phyloP scores from a whole-genome alignment of 2,113 vertebrate genomes.

The Poeciliopsis prolifica region DNA sequence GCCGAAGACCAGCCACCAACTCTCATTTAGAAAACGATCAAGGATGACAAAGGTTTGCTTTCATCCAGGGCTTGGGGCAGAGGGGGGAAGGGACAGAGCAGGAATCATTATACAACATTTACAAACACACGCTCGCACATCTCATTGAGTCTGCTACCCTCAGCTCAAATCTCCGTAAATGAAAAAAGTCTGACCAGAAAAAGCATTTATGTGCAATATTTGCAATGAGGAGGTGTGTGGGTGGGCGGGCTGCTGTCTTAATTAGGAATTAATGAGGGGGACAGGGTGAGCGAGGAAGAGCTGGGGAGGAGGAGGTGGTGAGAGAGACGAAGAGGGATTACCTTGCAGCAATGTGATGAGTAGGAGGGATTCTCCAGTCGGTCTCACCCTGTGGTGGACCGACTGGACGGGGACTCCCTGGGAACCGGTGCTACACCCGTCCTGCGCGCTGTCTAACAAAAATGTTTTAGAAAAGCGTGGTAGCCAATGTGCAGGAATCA shows the following conservation, averaged over 20 bases:
- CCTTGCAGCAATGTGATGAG: conserved; percentile 52
- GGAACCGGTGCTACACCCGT: conserved; percentile 56
- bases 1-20: conserved; percentile 57
- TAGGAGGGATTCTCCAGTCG: conserved; percentile 65
- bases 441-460: neutral
- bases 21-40: conserved; percentile 73
- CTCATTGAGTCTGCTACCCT: conserved; percentile 65
- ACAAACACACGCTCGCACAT: conserved; percentile 37
- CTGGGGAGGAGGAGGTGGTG: neutral
- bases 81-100: conserved; percentile 56
- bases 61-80: conserved; percentile 50
- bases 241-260: conserved; percentile 70
- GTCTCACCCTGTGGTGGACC: conserved; percentile 33
- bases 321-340: conserved; percentile 52
- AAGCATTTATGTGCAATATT: conserved; percentile 67
- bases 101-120: conserved; percentile 67
- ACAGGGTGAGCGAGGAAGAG: conserved; percentile 45
- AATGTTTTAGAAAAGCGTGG: too few relatives aligned
- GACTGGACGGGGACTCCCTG: conserved; percentile 61
- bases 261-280: conserved; percentile 79
- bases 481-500: neutral
- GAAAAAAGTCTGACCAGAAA: conserved; percentile 67
- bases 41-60: conserved; percentile 74
- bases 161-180: conserved; percentile 71
- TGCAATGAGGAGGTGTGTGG: conserved; percentile 64